These are phyloP conservation scores for Drosophila athabasca DNA, from an alignment of 1,140 invertebrate genomes.

Conservation along the genomic window DNA sequence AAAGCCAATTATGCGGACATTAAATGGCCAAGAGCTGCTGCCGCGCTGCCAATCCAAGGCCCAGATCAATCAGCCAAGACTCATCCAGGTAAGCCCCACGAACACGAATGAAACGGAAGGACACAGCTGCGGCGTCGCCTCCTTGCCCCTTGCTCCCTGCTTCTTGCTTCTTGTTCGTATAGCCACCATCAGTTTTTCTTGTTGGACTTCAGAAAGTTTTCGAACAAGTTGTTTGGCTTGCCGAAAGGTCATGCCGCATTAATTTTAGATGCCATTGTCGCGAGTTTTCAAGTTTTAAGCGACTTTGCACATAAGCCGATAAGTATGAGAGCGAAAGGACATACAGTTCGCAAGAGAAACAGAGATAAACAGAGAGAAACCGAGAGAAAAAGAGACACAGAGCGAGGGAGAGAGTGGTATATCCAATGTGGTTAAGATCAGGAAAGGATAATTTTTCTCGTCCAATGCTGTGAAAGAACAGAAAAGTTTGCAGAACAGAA, in stretches of 20 bases:
- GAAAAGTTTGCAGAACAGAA: not conserved
- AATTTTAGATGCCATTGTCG: conserved; percentile 71
- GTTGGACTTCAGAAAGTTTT: conserved; percentile 44
- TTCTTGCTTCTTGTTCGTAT: not conserved
- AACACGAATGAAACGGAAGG: not conserved
- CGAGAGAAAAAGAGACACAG: not conserved
- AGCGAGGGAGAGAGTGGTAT: too few relatives aligned
- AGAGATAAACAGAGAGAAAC: not conserved
- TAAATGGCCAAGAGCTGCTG: conserved; percentile 52
- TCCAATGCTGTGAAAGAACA: not conserved
- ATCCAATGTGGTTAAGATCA: conserved; percentile 3
- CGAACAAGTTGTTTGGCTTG: conserved; percentile 59
- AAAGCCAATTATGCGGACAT: conserved; percentile 74
- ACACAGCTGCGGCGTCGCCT: not conserved
- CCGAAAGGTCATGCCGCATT: conserved; percentile 63
- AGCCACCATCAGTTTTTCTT: not conserved
- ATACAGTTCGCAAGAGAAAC: not conserved
- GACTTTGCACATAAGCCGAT: conserved; percentile 67
- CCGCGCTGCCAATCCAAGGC: not conserved
- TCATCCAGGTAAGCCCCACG: not conserved
- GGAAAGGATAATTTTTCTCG: not conserved
- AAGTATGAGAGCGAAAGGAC: conserved; percentile 31
- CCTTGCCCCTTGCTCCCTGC: not conserved
- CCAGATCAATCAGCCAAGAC: conserved; percentile 30
- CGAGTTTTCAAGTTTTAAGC: conserved; percentile 54